Evolutionary conservation across 2,797 vertebrate species (phyloP).

Genomic region (Bradypus variegatus): DNA sequence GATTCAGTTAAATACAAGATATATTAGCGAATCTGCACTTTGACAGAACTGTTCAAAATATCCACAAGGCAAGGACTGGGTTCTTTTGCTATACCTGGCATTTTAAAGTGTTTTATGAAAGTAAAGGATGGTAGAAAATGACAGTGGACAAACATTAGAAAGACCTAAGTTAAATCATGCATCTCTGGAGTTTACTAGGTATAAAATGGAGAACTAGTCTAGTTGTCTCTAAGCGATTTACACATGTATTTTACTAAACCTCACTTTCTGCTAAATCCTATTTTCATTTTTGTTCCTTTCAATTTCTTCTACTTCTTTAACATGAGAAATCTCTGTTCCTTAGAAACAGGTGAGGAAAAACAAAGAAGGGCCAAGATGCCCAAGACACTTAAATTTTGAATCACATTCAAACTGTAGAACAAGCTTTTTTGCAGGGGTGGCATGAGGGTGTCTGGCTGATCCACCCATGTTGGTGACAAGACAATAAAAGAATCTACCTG

Average conservation of each 20-base stretch:
- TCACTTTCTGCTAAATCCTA: neutral
- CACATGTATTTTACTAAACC: neutral
- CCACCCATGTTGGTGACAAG: neutral
- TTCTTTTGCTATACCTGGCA: neutral
- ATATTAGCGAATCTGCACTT: neutral
- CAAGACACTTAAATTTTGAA: neutral
- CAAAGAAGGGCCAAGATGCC: neutral
- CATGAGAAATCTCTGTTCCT: neutral
- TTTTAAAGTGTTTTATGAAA: neutral
- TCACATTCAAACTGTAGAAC: neutral
- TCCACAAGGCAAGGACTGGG: neutral
- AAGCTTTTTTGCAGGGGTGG: neutral
- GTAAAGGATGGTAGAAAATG: neutral
- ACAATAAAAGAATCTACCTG: neutral
- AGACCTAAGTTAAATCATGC: neutral
- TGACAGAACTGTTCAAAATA: neutral
- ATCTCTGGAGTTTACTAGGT: neutral
- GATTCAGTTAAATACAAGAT: neutral
- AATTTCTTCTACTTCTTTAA: neutral
- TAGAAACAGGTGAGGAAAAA: neutral
- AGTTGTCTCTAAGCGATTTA: neutral
- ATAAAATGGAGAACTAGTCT: neutral
- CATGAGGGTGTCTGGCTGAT: neutral
- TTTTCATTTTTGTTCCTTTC: slow-evolving; percentile 1
- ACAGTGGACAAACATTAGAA: neutral